Base-by-base conservation (phyloP, 2,113 vertebrate species). In the Phainopepla nitens region DNA sequence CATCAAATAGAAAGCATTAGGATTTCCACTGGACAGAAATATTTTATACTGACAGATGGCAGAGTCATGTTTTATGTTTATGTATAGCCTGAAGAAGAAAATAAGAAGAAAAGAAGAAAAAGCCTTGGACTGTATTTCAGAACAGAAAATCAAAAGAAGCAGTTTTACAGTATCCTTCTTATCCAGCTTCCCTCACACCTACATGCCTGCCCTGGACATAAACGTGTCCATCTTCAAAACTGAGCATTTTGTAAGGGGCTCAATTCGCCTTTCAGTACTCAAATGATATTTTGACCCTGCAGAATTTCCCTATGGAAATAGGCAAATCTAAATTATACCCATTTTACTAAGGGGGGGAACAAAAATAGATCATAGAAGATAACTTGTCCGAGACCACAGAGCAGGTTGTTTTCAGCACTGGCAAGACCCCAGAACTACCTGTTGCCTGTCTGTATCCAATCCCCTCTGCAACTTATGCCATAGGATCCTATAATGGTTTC, bases 381-480 rank as follows among this genome's bases (percentile, higher is more conserved):
- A 62, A 50, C 22, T 76, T 88, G 22, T 47, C 20, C 64, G 31
- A 88, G 62, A 42, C 31, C 69, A 90, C 9, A 70, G 8, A 21
- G 24, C 35, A 66, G 15, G 6, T 76, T 53, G 11, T 7, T 90
- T 53, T n/a, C 56, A 82, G 19, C 71, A 39, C 13, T 28, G 51
- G 31, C 65, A 75, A 17, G 27, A 91, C 51, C 31, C 19, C 69
- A 58, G 23, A 27, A 28, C 5, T 58, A 39, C 39, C 54, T 69
- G 12, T 25, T 90, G 24, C 6, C 15, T 22, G 2, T 14, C 31
- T 36, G 7, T 29, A 65, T 51, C 39, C 23, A 62, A 23, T 4
- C 3, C 2, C 5, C 12, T 6, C 0, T 33, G 14, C 7, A 78
- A 71, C 16, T 39, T 13, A 12, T 44, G 21, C 8, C 1, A 0